Evolutionary conservation across 2,113 vertebrate genomes (phyloP), one percentile per base, ranked within the genome.

Genomic region (Limnothrissa miodon): DNA sequence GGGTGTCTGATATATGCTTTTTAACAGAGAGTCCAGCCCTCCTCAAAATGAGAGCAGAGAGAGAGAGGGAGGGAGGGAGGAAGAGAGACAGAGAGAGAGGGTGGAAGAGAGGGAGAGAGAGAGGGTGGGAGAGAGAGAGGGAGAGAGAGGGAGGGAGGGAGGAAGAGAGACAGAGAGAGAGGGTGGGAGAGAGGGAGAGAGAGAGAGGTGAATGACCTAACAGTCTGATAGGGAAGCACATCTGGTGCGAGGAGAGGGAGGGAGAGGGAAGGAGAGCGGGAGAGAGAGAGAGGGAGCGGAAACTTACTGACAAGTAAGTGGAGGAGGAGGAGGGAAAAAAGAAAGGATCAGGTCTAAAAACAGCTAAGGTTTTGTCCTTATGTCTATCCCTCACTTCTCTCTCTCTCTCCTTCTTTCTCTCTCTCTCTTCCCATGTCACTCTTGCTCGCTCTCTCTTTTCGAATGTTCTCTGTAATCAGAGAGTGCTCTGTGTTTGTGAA

Each of bases 151-250:
- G n/a, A 62, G 59, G 29, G 59, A 62, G 59, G 25, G 59, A 25
- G 59, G 17, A 19, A 33, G 79, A 25, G n/a, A 33, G 79, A 11
- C 25, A 15, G 46, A 36, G 80, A 33, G 79, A 0, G 79, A 29
- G 79, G 2, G n/a, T 5, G 45, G 33, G 45, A 36, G 9, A 53
- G 66, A 45, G 33, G 7, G 46, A 36, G 25, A 45, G 23, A 80
- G 82, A 82, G 53, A 80, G 81, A 81, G 83, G 84, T 86, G 83
- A 83, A 80, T 86, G 86, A 86, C 83, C 81, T 81, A 79, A 84
- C 62, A 36, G 83, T 85, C 83, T 83, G 88, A 89, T 86, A 89
- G 56, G 78, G 81, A 86, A 39, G 59, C 87, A 89, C 89, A 89
- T 88, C 88, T 89, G 88, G 85, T 70, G 1, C 2, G n/a, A 81